phyloP scores from a whole-genome alignment of 1,140 invertebrate genomes.

The Dendroctonus valens region DNA sequence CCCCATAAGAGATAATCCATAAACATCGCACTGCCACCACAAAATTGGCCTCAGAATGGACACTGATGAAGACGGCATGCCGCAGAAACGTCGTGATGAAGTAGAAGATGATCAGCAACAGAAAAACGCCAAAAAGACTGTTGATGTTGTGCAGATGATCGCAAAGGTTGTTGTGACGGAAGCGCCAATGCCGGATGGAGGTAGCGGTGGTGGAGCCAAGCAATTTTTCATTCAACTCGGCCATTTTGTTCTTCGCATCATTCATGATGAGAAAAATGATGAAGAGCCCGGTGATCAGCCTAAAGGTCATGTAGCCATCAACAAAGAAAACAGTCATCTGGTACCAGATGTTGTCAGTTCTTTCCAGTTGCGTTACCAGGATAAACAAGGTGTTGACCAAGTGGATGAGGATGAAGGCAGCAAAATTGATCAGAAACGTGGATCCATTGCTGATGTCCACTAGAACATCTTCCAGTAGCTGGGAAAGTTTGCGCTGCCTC shows the following conservation, averaged over 20 bases:
- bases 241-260: neutral
- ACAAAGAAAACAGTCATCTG: constrained; percentile 4
- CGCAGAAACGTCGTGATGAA: constrained; percentile 10
- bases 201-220: neutral
- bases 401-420: neutral
- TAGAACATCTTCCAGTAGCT: neutral
- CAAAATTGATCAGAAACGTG: constrained; percentile 1
- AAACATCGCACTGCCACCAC: constrained; percentile 5
- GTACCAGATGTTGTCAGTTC: constrained; percentile 1
- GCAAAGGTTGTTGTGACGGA: constrained; percentile 2
- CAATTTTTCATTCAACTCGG: constrained; percentile 5
- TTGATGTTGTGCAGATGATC: constrained; percentile 8
- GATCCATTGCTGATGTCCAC: neutral
- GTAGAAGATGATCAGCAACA: constrained; percentile 14
- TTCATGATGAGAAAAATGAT: constrained; percentile 11
- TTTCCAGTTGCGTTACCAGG: constrained; percentile 1
- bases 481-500: neutral
- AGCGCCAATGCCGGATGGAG: neutral
- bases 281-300: constrained; percentile 10
- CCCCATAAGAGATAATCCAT: constrained; percentile 17
- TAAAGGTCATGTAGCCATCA: constrained; percentile 11
- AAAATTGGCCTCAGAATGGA: neutral
- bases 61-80: constrained; percentile 14
- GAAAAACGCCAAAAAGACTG: constrained; percentile 4
- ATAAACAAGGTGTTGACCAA: constrained; percentile 3